Base-by-base conservation (phyloP, 2,888 invertebrate species). In the Invenusta paracnida region DNA sequence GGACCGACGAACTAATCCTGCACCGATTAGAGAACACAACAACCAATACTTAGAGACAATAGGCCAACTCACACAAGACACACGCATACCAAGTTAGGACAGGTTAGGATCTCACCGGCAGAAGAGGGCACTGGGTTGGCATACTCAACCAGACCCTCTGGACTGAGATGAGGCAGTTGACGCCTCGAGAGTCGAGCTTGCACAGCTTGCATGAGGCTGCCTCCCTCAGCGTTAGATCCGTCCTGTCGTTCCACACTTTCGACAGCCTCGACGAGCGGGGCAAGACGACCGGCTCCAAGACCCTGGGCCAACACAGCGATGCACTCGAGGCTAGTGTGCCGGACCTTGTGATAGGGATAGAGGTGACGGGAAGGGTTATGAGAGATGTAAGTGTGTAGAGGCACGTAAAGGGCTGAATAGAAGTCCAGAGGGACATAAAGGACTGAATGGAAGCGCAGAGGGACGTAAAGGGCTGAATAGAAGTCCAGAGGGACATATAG, bases 271-370 rank as follows among this genome's bases (percentile, higher is more conserved):
- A 93, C 90, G 88, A 95, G 91, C 89, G 94, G 91, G 0, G 94
- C 93, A 0, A 92, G 89, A 87, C 91, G 90, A 28, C 93, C 92
- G 30, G 93, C 92, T 0, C 94, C 93, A 88, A 94, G 92, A 85
- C 95, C 93, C 91, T 95, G 95, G 0, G 95, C 95, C 73, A 96
- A 91, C 29, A 94, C 94, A 0, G 96, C 95, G 82, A 95, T 92
- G 31, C 95, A 94, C 90, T 96, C 96, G 85, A 96, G 93, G 86
- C 93, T 95, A 87, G 93, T 96, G 92, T 93, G 96, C 89, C 93
- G 94, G 87, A 94, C 96, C 89, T 94, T 73, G 73, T 23, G 48
- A 17, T 5, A 48, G 11, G 17, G 48, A 48, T 17, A 48, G 17
- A 5, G 17, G 48, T 48, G n/a, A n/a, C n/a, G n/a, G n/a, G n/a